Evolutionary conservation across 2,888 invertebrate species (phyloP), one percentile per base, ranked within the genome.

Genomic region (Sepiola atlantica): DNA sequence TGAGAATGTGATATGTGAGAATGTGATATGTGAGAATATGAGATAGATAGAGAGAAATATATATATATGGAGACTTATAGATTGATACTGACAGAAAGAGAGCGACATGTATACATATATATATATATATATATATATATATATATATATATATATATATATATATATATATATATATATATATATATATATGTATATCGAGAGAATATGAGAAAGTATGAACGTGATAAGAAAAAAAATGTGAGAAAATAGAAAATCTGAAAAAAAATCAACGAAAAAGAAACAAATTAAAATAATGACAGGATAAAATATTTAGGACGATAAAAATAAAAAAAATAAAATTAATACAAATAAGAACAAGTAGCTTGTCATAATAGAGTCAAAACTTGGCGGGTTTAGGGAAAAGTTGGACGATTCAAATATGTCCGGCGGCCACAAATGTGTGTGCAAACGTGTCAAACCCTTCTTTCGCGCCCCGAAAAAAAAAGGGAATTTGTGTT

Each of bases 101-200:
- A n/a, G n/a, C 45, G 45, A 45, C 8, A 45, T 61, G 2, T 61
- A 77, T 16, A n/a, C 12, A 77, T n/a, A 77, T 77, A 77, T n/a
- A 77, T n/a, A 77, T n/a, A 77, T n/a, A 77, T n/a, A 77, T n/a
- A 77, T n/a, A 77, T n/a, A 77, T n/a, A 77, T n/a, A 77, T n/a
- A 77, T 77, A n/a, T n/a, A 32, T 77, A 32, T 32, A 16, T 32
- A 32, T 77, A 14, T 77, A 21, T 61, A 24, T 24, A 10, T 61
- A 61, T 61, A 24, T 24, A 61, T 61, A 24, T 61, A 57, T 57
- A 57, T 57, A 57, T 57, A 57, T 57, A 57, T 57, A 57, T 57
- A 57, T n/a, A n/a, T n/a, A n/a, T n/a, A n/a, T n/a, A n/a, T n/a
- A n/a, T n/a, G n/a, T n/a, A n/a, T n/a, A n/a, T 57, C 20, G 1